Base-by-base conservation (phyloP, 2,113 vertebrate species). In the Apeltes quadracus region DNA sequence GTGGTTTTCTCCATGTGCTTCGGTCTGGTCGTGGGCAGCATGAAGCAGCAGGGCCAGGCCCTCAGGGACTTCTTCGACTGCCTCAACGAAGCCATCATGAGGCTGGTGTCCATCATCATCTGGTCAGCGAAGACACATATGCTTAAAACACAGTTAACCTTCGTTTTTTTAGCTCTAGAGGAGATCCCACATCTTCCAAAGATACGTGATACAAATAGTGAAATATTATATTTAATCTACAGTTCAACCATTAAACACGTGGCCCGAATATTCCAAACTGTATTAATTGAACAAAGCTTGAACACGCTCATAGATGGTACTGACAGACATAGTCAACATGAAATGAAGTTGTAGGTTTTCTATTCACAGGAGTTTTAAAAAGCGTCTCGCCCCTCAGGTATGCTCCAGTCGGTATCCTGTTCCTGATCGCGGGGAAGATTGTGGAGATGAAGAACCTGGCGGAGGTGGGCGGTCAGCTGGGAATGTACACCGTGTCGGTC, bases 1-100 rank as follows among this genome's bases (percentile, higher is more conserved):
- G 97, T 99, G 82, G 95, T 97, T 71, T 99, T 99, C 92, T 98
- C 97, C 82, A 95, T 98, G 91, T 96, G 95, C 91, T 97, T 99
- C 1, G 97, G 97, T 70, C 89, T 98, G 88, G 95, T 99, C 85
- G 95, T 98, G 34, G 97, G 98, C 18, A 96, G 93, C 92, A 97
- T 99, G 97, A 97, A 97, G 84, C 95, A 97, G 88, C 95, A 96
- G 87, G 97, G 97, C 54, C 95, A 95, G 61, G 92, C 94, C 57
- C 93, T 99, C 69, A 92, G 93, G 84, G 96, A 98, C 79, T 97
- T 99, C 91, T 99, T 99, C 62, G 94, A 97, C 91, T 94, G 96
- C 88, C 94, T 99, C 90, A 99, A 99, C 77, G 96, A 99, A 89
- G 97, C 97, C 84, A 98, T 98, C 89, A 96, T 99, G 96, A 93